Base-by-base conservation (phyloP, 1,140 invertebrate species). In the Microplitis demolitor region DNA sequence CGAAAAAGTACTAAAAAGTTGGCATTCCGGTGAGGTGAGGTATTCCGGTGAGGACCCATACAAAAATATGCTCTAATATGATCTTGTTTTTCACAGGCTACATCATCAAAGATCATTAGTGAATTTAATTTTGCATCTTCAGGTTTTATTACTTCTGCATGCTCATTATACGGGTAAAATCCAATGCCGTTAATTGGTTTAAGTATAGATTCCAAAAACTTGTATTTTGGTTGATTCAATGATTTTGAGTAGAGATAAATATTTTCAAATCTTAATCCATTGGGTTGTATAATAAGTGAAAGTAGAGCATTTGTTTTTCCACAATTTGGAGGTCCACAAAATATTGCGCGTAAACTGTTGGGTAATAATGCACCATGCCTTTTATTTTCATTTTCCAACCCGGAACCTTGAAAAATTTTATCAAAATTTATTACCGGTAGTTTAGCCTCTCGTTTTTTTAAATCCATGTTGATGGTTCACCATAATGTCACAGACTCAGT, bases 251-350 rank as follows among this genome's bases (percentile, higher is more conserved):
- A 64, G 2, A 71, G 39, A 50, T 63, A 64, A 4, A 71, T 33
- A 53, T 71, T 71, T 53, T 71, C 60, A 53, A 64, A 71, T 71
- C 50, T 63, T 9, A 63, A 64, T 3, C 60, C 69, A 54, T 71
- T 71, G 8, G 50, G 45, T 16, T 64, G 61, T 5, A 50, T 54
- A 9, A 71, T 63, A 14, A 71, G 60, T 53, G 69, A 39, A 2
- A 71, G 51, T 8, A 54, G 24, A 11, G 45, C 60, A 53, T 71
- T 71, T 11, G 66, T 68, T 68, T 45, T 45, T 45, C 24, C 24
- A 24, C 24, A 24, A 24, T 45, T 45, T 45, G 11, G 2, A 45
- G 6, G 11, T 45, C 39, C 24, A 24, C 24, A 24, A 24, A 24
- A 24, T 24, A 24, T 24, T 24, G 24, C 24, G 24, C 24, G 24